phyloP scores from a whole-genome alignment of 2,797 vertebrate species.

The Smutsia temminckii region DNA sequence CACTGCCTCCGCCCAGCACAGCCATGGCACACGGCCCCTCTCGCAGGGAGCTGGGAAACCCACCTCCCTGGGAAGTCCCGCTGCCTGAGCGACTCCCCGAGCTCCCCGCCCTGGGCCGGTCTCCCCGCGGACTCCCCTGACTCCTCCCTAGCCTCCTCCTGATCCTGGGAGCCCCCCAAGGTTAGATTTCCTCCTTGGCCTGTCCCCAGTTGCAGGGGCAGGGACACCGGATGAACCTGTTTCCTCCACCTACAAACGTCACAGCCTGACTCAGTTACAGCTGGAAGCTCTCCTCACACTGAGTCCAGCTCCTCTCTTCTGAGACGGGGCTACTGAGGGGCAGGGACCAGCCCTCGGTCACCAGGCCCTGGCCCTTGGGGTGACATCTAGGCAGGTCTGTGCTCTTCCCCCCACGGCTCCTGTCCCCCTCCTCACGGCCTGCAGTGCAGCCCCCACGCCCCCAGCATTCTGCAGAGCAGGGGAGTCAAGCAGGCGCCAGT shows the following conservation, averaged over 20 bases:
- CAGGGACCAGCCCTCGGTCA: not conserved
- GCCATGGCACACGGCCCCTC: not conserved
- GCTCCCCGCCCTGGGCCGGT: not conserved
- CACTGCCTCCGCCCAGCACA: not conserved
- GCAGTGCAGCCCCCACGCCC: not conserved
- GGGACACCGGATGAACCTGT: constrained; percentile 40
- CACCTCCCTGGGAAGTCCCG: not conserved
- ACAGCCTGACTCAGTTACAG: not conserved
- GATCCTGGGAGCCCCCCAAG: constrained; percentile 20
- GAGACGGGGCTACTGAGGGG: not conserved
- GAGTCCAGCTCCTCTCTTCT: not conserved
- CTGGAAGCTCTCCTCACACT: not conserved
- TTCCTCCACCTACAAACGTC: not conserved
- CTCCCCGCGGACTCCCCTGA: not conserved
- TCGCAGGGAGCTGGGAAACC: not conserved
- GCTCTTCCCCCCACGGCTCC: not conserved
- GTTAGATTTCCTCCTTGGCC: not conserved
- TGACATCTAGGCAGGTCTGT: not conserved
- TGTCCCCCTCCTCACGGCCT: not conserved
- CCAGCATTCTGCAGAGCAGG: not conserved
- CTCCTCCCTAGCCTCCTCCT: not conserved
- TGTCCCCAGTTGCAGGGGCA: not conserved
- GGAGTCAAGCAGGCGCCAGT: not conserved
- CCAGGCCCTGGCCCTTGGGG: not conserved
- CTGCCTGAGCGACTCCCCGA: not conserved